Evolutionary conservation across 2,888 invertebrate genomes (phyloP).

Genomic region (Phrixothrix hirtus): DNA sequence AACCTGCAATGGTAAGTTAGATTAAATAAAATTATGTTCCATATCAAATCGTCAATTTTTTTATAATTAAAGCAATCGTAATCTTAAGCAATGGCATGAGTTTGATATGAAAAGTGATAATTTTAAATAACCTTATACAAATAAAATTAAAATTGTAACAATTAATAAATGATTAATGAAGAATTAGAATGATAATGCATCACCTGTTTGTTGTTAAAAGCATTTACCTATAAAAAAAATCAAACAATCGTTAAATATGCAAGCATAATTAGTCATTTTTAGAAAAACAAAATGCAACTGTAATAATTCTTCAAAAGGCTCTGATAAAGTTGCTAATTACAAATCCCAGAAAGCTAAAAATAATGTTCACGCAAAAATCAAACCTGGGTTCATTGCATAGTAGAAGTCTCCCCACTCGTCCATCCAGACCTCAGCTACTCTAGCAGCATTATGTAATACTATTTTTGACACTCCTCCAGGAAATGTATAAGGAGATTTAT

Average conservation of each 20-base stretch:
- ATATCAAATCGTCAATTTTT: too few species aligned
- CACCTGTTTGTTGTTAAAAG: too few species aligned
- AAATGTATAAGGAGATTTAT: slow-evolving; percentile 98
- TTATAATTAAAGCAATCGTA: too few species aligned
- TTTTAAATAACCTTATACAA: too few species aligned
- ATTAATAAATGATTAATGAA: too few species aligned
- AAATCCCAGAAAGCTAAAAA: slow-evolving; percentile 14
- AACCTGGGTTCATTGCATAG: slow-evolving; percentile 99
- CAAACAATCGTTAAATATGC: too few species aligned
- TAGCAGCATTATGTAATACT: slow-evolving; percentile 96
- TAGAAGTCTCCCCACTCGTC: slow-evolving; percentile 99
- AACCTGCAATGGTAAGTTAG: slow-evolving; percentile 1
- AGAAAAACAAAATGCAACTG: background rate
- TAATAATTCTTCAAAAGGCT: background rate
- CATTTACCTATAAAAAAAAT: too few species aligned
- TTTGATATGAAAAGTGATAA: too few species aligned
- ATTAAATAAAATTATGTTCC: slow-evolving; percentile 1
- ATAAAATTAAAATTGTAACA: too few species aligned
- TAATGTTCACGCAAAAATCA: slow-evolving; percentile 46
- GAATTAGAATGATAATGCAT: too few species aligned
- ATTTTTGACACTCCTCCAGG: slow-evolving; percentile 97
- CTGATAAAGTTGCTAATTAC: slow-evolving; percentile 1
- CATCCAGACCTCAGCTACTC: slow-evolving; percentile 99
- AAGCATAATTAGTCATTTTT: too few species aligned
- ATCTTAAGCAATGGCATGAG: too few species aligned